Evolutionary conservation across 2,888 invertebrate species (phyloP).

Genomic region (Lepidochrysops patricia): DNA sequence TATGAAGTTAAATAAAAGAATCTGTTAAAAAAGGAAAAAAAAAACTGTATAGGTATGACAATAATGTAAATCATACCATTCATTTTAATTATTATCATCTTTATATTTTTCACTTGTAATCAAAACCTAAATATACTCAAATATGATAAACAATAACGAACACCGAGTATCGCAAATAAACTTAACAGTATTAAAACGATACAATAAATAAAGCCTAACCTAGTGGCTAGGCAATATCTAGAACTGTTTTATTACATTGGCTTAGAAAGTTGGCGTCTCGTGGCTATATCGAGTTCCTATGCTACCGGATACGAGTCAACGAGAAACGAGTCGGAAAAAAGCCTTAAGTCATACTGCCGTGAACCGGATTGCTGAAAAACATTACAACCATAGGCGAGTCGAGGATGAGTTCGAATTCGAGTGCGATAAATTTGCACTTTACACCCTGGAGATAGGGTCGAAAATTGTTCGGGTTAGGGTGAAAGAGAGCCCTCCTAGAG

Average conservation of each 20-base stretch:
- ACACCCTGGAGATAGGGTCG: conserved; percentile 39
- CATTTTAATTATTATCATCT: too few relatives aligned
- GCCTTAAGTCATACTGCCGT: conserved; percentile 53
- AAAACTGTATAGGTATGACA: too few relatives aligned
- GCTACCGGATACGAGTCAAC: conserved; percentile 57
- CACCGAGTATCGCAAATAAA: too few relatives aligned
- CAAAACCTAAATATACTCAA: too few relatives aligned
- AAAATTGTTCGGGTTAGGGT: conserved; percentile 39
- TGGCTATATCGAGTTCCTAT: conserved; percentile 63
- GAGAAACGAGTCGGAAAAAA: conserved; percentile 57
- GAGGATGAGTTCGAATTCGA: conserved; percentile 38
- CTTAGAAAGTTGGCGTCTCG: conserved; percentile 73
- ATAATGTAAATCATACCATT: too few relatives aligned
- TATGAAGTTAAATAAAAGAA: too few relatives aligned
- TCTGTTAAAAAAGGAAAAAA: too few relatives aligned
- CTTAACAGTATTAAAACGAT: too few relatives aligned
- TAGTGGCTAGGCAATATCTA: conserved; percentile 41
- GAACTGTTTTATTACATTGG: conserved; percentile 61
- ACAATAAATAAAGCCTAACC: conserved; percentile 64
- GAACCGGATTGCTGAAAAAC: conserved; percentile 64
- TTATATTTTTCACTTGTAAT: too few relatives aligned
- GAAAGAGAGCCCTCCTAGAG: conserved; percentile 58
- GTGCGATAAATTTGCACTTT: conserved; percentile 45
- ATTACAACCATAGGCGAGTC: conserved; percentile 48
- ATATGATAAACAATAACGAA: too few relatives aligned